Evolutionary conservation across 2,113 vertebrate genomes (phyloP), one percentile per base, ranked within the genome.

Genomic region (Motacilla alba): DNA sequence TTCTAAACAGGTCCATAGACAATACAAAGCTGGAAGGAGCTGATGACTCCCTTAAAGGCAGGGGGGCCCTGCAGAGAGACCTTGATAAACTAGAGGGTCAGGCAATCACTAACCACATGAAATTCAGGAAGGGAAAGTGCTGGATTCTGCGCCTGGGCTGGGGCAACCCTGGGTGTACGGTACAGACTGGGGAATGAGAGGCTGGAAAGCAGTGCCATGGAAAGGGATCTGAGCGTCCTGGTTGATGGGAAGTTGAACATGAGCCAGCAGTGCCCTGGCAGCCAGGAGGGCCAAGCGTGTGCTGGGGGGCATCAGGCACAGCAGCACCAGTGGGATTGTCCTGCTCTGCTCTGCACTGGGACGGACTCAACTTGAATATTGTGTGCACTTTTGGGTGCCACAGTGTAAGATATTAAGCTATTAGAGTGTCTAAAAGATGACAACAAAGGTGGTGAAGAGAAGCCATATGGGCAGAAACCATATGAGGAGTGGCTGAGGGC

Each of bases 251-350:
- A 16, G 8, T 11, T 49, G 16, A 58, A 35, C 0, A 0, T 8
- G 44, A 43, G 6, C 0, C 44, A 67, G 52, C 31, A 37, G 44
- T 59, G 52, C 30, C 31, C 43, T 43, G 83, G 60, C 21, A 85
- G 44, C 62, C 62, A 43, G 62, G 62, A 59, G 62, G 21, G 35
- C 4, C 20, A 21, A 0, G 0, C 0, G 0, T 49, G 35, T 26
- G 20, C 43, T 50, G 30, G 26, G 13, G 13, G 1, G 1, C 44
- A 58, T 18, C 37, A 50, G 35, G 16, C 15, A 35, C 52, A 58
- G 43, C 70, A 49, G 9, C 3, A 0, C 30, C 60, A 41, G 30
- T 22, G 60, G 44, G 20, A 58, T 35, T 85, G 35, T 50, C 72
- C 44, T 0, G 1, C 60, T 58, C 60, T 58, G 43, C 24, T 76